phyloP scores from a whole-genome alignment of 2,797 vertebrate species.

The Onychomys arenicola region DNA sequence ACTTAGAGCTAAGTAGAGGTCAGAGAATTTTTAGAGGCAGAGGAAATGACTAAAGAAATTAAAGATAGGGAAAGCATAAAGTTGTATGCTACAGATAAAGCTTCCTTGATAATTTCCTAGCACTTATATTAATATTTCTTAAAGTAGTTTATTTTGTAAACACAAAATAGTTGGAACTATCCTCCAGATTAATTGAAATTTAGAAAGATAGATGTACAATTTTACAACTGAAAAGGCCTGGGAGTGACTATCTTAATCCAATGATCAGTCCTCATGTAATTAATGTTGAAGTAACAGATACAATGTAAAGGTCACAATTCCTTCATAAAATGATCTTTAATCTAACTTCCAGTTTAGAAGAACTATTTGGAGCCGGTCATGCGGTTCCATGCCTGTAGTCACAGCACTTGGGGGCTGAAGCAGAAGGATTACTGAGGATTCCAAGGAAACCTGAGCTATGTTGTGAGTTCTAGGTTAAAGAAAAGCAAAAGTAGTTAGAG shows the following conservation, averaged over 20 bases:
- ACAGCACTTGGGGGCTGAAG: neutral
- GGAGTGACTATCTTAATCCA: neutral
- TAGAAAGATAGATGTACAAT: neutral
- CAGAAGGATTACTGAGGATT: neutral
- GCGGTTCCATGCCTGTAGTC: neutral
- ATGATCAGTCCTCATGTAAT: neutral
- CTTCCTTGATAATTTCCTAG: neutral
- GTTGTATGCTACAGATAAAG: neutral
- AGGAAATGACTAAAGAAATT: conserved; percentile 8
- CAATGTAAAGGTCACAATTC: neutral
- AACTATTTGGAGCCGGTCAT: neutral
- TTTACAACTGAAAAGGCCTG: neutral
- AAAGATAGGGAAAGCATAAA: neutral
- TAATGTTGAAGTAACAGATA: neutral
- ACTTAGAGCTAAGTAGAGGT: neutral
- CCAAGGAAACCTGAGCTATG: neutral
- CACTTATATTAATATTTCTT: neutral
- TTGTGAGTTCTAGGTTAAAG: neutral
- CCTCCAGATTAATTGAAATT: neutral
- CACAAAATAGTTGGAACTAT: conserved; percentile 17
- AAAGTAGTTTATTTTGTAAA: neutral
- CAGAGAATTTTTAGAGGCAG: neutral
- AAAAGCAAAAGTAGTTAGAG: neutral
- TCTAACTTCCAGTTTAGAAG: conserved; percentile 24
- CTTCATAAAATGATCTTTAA: neutral